Evolutionary conservation across 1,140 invertebrate genomes (phyloP).

Genomic region (Lepidurus apus): DNA sequence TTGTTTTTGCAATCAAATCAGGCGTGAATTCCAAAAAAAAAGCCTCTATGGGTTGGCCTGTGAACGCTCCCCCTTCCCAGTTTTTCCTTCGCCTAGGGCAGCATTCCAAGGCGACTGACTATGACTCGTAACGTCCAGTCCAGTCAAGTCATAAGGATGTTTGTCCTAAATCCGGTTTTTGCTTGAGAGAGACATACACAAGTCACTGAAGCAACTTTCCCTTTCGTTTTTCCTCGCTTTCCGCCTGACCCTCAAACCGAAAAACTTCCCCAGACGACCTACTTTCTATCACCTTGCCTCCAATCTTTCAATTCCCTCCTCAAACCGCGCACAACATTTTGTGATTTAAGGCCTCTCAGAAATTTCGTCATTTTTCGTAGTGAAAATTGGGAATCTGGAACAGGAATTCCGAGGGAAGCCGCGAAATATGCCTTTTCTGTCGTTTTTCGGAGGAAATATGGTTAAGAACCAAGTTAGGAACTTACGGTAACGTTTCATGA

Average conservation of each 20-base stretch:
- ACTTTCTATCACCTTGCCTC: constrained; percentile 44
- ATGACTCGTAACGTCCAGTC: not conserved
- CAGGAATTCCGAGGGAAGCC: too few relatives aligned
- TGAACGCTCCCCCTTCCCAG: not conserved
- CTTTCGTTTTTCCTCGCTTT: constrained; percentile 36
- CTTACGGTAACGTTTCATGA: constrained; percentile 86
- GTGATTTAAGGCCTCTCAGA: too few relatives aligned
- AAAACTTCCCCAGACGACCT: constrained; percentile 42
- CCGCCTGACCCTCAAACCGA: constrained; percentile 42
- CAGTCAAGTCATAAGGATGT: constrained; percentile 5
- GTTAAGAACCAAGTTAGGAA: constrained; percentile 41
- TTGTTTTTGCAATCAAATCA: not conserved
- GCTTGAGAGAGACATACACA: not conserved
- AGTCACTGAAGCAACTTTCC: constrained; percentile 20
- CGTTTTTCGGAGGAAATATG: not conserved
- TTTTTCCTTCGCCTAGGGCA: constrained; percentile 12
- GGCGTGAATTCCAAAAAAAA: not conserved
- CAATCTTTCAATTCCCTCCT: constrained; percentile 45
- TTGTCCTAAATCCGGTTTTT: constrained; percentile 22
- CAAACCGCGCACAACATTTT: not conserved
- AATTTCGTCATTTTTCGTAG: too few relatives aligned
- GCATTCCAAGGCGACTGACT: constrained; percentile 6
- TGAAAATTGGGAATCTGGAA: too few relatives aligned
- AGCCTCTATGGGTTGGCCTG: not conserved
- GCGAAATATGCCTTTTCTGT: not conserved